Percentiles rank a stretch among this genome's conserved stretches.
Conservation (phyloP, 2,797 vertebrate species). For the Propithecus perrieri region DNA sequence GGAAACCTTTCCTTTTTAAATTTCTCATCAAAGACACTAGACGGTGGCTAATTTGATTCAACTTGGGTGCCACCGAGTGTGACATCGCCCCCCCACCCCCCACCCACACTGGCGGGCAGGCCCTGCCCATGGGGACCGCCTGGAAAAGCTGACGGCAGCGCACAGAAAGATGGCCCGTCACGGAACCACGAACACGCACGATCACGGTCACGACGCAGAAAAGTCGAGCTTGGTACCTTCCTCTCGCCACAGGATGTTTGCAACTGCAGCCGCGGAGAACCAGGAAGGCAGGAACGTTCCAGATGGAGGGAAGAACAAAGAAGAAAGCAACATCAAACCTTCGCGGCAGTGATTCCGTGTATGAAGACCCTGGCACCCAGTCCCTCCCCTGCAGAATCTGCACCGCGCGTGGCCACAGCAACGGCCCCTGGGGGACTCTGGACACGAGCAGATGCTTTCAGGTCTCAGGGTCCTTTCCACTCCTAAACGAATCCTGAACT, state of each 20-base stretch:
- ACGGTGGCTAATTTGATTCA: not conserved
- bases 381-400: not conserved
- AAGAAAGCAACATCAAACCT: conserved; percentile 77
- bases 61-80: not conserved
- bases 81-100: not conserved
- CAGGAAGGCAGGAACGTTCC: conserved; percentile 76
- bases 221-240: conserved; percentile 89
- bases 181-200: conserved; percentile 80
- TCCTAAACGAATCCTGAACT: not conserved
- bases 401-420: not conserved
- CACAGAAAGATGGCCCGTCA: conserved; percentile 77
- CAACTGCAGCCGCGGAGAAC: conserved; percentile 87
- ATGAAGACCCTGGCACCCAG: conserved; percentile 17
- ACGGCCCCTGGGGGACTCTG: not conserved
- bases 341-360: conserved; percentile 55
- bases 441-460: not conserved
- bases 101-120: accelerated
- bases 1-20: not conserved
- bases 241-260: conserved; percentile 94
- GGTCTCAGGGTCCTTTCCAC: conserved; percentile 45
- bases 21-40: not conserved
- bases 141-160: conserved; percentile 58
- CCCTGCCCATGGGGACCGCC: not conserved
- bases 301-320: conserved; percentile 75
- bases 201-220: conserved; percentile 79